Evolutionary conservation across 2,113 vertebrate genomes (phyloP).

Genomic region (Romanogobio albipinnatus): DNA sequence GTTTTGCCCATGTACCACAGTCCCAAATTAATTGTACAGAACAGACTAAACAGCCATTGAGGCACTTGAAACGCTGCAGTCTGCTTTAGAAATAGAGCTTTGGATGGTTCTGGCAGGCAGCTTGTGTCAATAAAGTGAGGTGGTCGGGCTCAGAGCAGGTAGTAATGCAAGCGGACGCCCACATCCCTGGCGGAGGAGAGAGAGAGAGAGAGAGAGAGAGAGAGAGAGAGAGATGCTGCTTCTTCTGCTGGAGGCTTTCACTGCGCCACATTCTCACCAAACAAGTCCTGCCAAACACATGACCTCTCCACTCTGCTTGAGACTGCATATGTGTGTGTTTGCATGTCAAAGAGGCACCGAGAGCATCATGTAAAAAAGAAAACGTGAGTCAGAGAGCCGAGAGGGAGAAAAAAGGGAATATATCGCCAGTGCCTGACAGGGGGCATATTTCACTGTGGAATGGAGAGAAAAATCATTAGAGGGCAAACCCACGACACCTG

Average conservation of each 20-base stretch:
- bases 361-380: conserved; percentile 17
- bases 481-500: conserved; percentile 34
- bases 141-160: conserved; percentile 15
- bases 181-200: conserved; percentile 31
- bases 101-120: conserved; percentile 18
- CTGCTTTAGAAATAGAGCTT: conserved; percentile 19
- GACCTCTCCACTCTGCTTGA: conserved; percentile 28
- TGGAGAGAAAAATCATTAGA: conserved; percentile 52
- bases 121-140: conserved; percentile 35
- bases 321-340: conserved; percentile 35
- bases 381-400: conserved; percentile 3
- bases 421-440: conserved; percentile 18
- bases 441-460: conserved; percentile 48
- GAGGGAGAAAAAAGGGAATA: conserved; percentile 14
- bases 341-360: conserved; percentile 6
- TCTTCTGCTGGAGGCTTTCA: conserved; percentile 36
- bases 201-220: conserved; percentile 22
- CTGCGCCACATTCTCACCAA: conserved; percentile 12
- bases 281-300: conserved; percentile 40
- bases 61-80: conserved; percentile 32
- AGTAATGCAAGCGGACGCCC: conserved; percentile 40
- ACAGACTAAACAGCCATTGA: conserved; percentile 13
- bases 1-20: not conserved
- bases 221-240: conserved; percentile 25
- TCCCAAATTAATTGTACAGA: conserved; percentile 29